Evolutionary conservation across 1,140 invertebrate species (phyloP), one percentile per base, ranked within the genome.

Genomic region (Argopecten irradians): DNA sequence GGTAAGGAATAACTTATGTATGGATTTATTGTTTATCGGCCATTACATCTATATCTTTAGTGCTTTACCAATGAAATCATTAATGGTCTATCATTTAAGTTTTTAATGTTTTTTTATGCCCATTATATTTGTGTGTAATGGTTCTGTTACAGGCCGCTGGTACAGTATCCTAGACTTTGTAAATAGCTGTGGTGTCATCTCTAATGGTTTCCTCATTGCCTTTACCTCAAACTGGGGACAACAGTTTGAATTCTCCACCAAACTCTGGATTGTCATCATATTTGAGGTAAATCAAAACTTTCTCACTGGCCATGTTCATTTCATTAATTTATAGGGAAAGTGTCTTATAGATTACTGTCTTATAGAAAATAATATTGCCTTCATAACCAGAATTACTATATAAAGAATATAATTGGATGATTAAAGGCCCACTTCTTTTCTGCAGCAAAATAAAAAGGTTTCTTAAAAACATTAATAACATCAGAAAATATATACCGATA

Each of bases 161-260:
- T 95, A 93, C 87, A 88, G 92, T 14, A 96, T 96, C 83, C 91
- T 96, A 33, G 85, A 94, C 28, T 95, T 96, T 90, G 90, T 96
- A 11, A 96, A 96, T 87, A 90, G 95, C 46, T 89, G 90, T 87
- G 96, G 95, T 34, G 95, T 96, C 11, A 91, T 96, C n/a, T 95
- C 92, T 36, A 96, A 96, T 92, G 95, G 94, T 22, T 96, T 96
- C 88, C 92, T 96, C 7, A 95, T 96, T 71, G 96, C 95, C 22
- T 96, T 96, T 91, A 96, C 95, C 11, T 96, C 96, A 5, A 87
- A 90, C n/a, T 95, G 95, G 93, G 95, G 94, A 0, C 36, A 82
- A 13, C 84, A 92, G 34, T 95, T 92, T 83, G 86, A 85, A 28
- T 89, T 87, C 14, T 43, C 86, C 8, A 85, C 90, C 19, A 94